Base-by-base conservation (phyloP, 2,113 vertebrate species). In the Murina feae region DNA sequence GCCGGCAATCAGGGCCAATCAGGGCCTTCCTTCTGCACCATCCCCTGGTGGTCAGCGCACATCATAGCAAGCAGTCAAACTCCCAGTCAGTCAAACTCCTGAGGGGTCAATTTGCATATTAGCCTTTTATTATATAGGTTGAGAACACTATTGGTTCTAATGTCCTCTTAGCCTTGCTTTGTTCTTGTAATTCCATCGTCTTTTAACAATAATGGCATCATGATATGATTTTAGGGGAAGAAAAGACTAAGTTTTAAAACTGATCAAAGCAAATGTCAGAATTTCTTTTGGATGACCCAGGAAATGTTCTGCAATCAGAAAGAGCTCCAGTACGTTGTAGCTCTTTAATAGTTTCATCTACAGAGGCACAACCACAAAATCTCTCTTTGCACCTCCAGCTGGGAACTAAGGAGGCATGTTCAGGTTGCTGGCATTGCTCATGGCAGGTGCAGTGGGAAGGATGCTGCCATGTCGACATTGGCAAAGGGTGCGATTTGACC, bases 191-290 rank as follows among this genome's bases (percentile, higher is more conserved):
- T 94, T 91, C 94, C 63, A 72, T 60, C 17, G n/a, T 55, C 16
- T 71, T 39, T 74, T 92, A 92, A 75, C 95, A 89, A 71, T 42
- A 17, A 7, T 55, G 12, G 60, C 51, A 13, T 65, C 39, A 72
- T 71, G 28, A 65, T 51, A 44, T 7, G 42, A 42, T 14, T 87
- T 80, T 76, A 76, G 84, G 37, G 14, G 4, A 12, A 23, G 23
- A 65, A 91, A 95, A 66, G 49, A 78, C 2, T 76, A 44, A 12
- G 60, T 79, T 80, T 78, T 28, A 89, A 92, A 93, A 87, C 9
- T 71, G 58, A 68, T 55, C 76, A 78, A 63, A 60, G 18, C 35
- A 63, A 84, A 16, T 55, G 20, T 93, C 71, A 81, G 39, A 76
- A 65, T 82, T 82, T 86, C 17, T 87, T 76, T 7, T 23, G 89